These are phyloP conservation scores for Perizoma affinitatum DNA, from an alignment of 2,888 invertebrate species.

Conservation along the genomic window DNA sequence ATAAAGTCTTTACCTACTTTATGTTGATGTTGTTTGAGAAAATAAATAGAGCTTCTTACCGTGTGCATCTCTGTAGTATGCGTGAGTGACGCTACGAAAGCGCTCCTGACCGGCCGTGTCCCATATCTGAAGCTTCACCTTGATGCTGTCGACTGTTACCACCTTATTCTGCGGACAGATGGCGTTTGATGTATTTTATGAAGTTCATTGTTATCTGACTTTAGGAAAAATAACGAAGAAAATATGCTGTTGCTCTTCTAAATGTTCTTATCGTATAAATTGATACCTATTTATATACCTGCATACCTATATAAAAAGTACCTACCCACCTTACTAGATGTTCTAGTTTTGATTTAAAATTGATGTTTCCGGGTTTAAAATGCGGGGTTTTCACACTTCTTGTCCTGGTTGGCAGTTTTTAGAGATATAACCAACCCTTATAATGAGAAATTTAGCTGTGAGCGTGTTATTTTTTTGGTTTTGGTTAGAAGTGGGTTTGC, in stretches of 20 bases:
- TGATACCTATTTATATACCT: too few relatives aligned
- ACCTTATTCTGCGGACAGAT: slow-evolving; percentile 90
- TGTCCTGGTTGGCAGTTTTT: background rate
- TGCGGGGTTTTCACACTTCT: too few relatives aligned
- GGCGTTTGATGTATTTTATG: slow-evolving; percentile 61
- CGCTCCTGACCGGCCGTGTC: slow-evolving; percentile 98
- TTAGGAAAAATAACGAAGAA: slow-evolving; percentile 24
- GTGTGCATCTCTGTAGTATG: slow-evolving; percentile 97
- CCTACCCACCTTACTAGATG: background rate
- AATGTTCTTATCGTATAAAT: too few relatives aligned
- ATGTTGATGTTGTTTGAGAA: too few relatives aligned
- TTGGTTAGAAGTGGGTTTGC: too few relatives aligned
- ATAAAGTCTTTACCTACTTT: too few relatives aligned
- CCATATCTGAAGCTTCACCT: slow-evolving; percentile 98
- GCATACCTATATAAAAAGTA: too few relatives aligned
- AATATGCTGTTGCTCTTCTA: slow-evolving; percentile 17
- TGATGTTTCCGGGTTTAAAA: too few relatives aligned
- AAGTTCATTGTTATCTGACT: background rate
- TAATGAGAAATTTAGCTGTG: background rate
- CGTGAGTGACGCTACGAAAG: slow-evolving; percentile 96
- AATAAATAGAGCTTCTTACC: slow-evolving; percentile 80
- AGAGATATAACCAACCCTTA: background rate
- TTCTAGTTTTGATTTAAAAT: background rate
- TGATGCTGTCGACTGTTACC: slow-evolving; percentile 91
- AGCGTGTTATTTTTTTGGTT: too few relatives aligned